Evolutionary conservation across 1,140 invertebrate genomes (phyloP), one percentile per base, ranked within the genome.

Genomic region (Nilaparvata lugens): DNA sequence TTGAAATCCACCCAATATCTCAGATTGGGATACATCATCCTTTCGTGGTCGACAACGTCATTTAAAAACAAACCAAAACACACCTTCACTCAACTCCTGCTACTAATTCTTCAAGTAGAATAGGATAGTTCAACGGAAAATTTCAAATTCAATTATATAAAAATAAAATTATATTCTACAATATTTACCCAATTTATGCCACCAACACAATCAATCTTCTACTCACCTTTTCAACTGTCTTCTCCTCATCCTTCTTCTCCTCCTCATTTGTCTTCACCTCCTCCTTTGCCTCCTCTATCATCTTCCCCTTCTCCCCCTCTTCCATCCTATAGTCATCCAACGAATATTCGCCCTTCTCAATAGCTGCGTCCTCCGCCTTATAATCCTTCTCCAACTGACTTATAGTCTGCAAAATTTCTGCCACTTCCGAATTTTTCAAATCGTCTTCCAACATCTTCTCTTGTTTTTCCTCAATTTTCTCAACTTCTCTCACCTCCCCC

Each of bases 371-470:
- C 13, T 58, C 65, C 72, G 69, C 54, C 64, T 68, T 62, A 45
- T 67, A 60, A 66, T 63, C 58, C 55, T 72, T 63, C 51, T 70
- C 19, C 68, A 66, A 21, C 25, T 28, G 43, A 48, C 23, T 42
- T 7, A 31, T 53, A 45, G 21, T 35, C 23, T 28, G 13, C 2
- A 16, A 11, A 35, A 14, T 35, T 35, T 35, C 31, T 11, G 31
- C 31, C 2, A 35, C 21, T 48, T 63, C 65, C 53, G 9, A 65
- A 67, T 61, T 64, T 69, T 48, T 23, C 14, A 23, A 9, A 54
- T 74, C 71, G 16, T 69, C 48, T 65, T 71, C 70, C 16, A 66
- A 56, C 13, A 58, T 61, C 66, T 73, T 72, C 48, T 64, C 69
- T 40, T 73, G 69, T 52, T 66, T 66, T 48, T 72, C 73, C 3